Evolutionary conservation across 2,113 vertebrate species (phyloP), one percentile per base, ranked within the genome.

Genomic region (Salvator merianae): DNA sequence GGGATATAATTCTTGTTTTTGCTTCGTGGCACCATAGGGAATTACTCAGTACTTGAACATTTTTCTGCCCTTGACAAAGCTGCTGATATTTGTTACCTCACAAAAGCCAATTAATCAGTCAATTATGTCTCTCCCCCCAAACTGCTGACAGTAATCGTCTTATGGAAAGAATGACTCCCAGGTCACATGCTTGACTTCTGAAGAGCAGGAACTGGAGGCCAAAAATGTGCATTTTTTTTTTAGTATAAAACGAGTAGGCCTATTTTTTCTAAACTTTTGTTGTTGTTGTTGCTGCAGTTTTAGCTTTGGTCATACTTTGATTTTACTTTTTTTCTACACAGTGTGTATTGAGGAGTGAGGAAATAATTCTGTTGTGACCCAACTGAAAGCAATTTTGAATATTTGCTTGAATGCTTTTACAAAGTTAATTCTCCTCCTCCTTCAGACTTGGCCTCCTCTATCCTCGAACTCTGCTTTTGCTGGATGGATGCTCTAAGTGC

Each of bases 341-440:
- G 20, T 14, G 28, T 9, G 6, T 24, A 16, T 59, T 38, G 22
- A 22, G 20, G 18, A 20, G 47, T 28, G 79, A 55, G 53, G 20
- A 16, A 79, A 53, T 2, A 53, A 59, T 10, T 72, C 76, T 0
- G 3, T 86, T 0, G 0, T n/a, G 1, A 13, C 2, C 55, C 79
- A 53, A 8, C 4, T 36, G 0, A 7, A 81, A 34, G 40, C 74
- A 72, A 0, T 74, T 79, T 87, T 66, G 86, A 93, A 93, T 62
- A 4, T 86, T 83, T 79, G 90, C 91, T 80, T 74, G 8, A 82
- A 72, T 0, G 1, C 28, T 47, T 47, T 77, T 65, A 38, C 74
- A 10, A 28, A 28, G 90, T 83, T 77, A 14, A 71, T 5, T 66
- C 88, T 86, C 0, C 76, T 28, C 18, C 26, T 80, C 63, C 12